Evolutionary conservation across 2,113 vertebrate genomes (phyloP).

Genomic region (Manacus vitellinus): DNA sequence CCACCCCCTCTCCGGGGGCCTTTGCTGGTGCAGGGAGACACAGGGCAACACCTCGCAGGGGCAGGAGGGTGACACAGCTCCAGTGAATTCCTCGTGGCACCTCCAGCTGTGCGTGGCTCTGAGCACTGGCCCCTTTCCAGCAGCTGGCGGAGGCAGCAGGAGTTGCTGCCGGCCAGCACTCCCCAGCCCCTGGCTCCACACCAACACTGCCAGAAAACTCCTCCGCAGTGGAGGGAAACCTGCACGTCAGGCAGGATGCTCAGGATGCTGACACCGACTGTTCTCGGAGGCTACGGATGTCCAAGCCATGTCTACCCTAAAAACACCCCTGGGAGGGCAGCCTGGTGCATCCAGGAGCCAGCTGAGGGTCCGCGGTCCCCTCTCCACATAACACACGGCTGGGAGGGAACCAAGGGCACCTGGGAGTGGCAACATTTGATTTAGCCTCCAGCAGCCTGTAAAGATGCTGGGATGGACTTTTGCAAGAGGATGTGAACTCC

Average conservation of each 20-base stretch:
- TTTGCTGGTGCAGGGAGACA: not conserved
- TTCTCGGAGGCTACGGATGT: fast-evolving
- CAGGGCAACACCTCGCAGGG: not conserved
- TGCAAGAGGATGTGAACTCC: not conserved
- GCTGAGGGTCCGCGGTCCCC: not conserved
- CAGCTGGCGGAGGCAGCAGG: not conserved
- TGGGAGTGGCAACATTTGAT: fast-evolving
- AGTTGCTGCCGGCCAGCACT: not conserved
- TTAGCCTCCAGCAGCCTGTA: not conserved
- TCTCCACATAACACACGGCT: not conserved
- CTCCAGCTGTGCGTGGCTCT: not conserved
- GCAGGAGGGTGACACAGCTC: not conserved
- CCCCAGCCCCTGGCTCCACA: not conserved
- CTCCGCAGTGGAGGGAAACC: not conserved
- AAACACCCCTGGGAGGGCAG: not conserved
- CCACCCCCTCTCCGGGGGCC: not conserved
- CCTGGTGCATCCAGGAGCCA: fast-evolving
- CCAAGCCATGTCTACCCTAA: not conserved
- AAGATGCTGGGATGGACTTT: not conserved
- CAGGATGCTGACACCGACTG: not conserved
- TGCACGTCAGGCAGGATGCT: not conserved
- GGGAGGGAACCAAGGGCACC: not conserved
- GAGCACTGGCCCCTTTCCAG: not conserved
- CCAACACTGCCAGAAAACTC: not conserved
- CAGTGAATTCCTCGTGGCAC: not conserved